These are phyloP conservation scores for Channa striata DNA, from an alignment of 2,797 vertebrate genomes.

Conservation along the genomic window DNA sequence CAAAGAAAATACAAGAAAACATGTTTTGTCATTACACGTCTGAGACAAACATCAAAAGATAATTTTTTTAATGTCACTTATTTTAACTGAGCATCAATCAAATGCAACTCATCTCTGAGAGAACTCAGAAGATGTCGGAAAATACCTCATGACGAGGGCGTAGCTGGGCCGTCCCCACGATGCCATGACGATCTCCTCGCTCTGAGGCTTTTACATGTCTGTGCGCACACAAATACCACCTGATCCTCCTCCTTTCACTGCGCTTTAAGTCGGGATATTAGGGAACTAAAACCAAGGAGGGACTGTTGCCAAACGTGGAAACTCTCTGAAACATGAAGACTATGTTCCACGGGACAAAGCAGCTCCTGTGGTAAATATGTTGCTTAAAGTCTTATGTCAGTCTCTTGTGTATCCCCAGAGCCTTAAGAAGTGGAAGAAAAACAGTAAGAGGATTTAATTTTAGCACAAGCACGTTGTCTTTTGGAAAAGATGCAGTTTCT, in stretches of 20 bases:
- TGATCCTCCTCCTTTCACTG: neutral
- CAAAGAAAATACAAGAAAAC: neutral
- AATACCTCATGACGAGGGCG: too few relatives aligned
- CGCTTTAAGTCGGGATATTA: neutral
- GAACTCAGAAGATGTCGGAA: neutral
- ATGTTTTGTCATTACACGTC: too few relatives aligned
- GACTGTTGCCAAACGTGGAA: slow-evolving; percentile 63
- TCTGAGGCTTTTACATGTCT: neutral
- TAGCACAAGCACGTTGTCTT: slow-evolving; percentile 43
- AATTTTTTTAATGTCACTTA: neutral
- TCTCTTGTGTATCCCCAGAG: slow-evolving; percentile 8
- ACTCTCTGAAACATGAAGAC: slow-evolving; percentile 44
- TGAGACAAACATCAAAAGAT: neutral
- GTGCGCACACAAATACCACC: neutral
- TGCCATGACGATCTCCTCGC: neutral
- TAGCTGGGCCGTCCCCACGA: neutral
- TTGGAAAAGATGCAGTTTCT: slow-evolving; percentile 63
- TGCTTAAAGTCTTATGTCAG: slow-evolving; percentile 5
- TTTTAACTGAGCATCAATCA: neutral
- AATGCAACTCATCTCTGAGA: neutral
- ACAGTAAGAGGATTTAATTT: slow-evolving; percentile 52
- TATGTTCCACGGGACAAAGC: slow-evolving; percentile 51
- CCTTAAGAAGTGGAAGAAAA: neutral
- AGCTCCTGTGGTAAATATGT: slow-evolving; percentile 32
- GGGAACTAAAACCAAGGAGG: slow-evolving; percentile 20